Evolutionary conservation across 2,888 invertebrate genomes (phyloP).

Genomic region (Serripes groenlandicus): DNA sequence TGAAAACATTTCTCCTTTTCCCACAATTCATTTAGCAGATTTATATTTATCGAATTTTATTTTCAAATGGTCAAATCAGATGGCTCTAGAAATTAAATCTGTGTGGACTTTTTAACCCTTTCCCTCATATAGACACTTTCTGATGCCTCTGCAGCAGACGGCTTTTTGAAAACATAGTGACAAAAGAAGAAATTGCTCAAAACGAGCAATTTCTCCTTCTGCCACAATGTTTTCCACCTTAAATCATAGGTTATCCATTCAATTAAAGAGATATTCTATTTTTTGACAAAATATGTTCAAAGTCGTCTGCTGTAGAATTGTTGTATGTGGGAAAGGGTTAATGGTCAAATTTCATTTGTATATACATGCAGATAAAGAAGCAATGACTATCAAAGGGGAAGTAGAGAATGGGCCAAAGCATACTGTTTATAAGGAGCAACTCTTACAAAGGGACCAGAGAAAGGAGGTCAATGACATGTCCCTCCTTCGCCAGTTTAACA

Average conservation of each 20-base stretch:
- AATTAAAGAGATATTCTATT: not conserved
- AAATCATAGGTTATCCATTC: too few relatives aligned
- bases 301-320: too few relatives aligned
- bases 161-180: not conserved
- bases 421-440: conserved; percentile 33
- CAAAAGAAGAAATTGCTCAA: not conserved
- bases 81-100: too few relatives aligned
- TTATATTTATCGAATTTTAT: too few relatives aligned
- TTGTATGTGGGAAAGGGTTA: too few relatives aligned
- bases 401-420: conserved; percentile 44
- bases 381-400: conserved; percentile 42
- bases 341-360: not conserved
- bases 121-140: too few relatives aligned
- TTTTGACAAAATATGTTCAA: too few relatives aligned
- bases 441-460: conserved; percentile 27
- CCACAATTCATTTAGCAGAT: too few relatives aligned
- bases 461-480: conserved; percentile 38
- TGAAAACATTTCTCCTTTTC: too few relatives aligned
- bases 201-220: not conserved
- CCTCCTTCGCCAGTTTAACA: not conserved
- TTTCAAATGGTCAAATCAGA: too few relatives aligned
- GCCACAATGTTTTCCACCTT: not conserved
- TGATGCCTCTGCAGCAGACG: too few relatives aligned
- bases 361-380: conserved; percentile 44
- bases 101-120: too few relatives aligned